Percentiles rank a stretch among this genome's conserved stretches.
phyloP scores from a whole-genome alignment of 2,113 vertebrate species.

The Alouatta palliata region DNA sequence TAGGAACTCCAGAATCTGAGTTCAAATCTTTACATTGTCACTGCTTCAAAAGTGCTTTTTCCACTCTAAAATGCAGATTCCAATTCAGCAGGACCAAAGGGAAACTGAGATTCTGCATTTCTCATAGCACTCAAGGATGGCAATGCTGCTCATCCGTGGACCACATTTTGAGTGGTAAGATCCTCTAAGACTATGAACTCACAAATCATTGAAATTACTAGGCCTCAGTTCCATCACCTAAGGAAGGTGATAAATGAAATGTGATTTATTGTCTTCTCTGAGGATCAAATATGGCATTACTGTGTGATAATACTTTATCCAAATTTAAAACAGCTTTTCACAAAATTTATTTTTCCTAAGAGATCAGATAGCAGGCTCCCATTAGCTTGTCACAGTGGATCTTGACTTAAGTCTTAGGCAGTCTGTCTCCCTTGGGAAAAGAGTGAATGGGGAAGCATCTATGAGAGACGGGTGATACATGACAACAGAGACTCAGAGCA shows the following conservation, averaged over 20 bases:
- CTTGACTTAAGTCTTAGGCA: not conserved
- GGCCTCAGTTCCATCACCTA: not conserved
- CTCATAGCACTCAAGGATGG: not conserved
- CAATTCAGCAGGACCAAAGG: not conserved
- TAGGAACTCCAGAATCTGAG: not conserved
- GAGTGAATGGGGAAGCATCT: not conserved
- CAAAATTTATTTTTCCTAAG: not conserved
- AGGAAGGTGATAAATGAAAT: not conserved
- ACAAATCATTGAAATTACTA: not conserved
- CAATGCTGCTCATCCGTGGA: too few relatives aligned
- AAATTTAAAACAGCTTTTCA: conserved; percentile 6
- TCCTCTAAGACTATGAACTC: not conserved
- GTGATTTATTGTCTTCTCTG: not conserved
- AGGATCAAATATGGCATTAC: not conserved
- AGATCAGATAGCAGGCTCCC: not conserved
- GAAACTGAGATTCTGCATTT: not conserved
- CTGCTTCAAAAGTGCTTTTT: not conserved
- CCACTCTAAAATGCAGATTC: not conserved
- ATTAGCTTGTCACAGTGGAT: not conserved
- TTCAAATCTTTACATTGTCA: not conserved
- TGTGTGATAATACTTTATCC: not conserved
- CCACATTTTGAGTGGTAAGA: not conserved
- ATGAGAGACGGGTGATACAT: not conserved
- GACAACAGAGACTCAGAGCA: not conserved
- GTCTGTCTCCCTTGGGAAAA: not conserved